phyloP scores from a whole-genome alignment of 2,888 invertebrate species.

The Fragum whitleyi region DNA sequence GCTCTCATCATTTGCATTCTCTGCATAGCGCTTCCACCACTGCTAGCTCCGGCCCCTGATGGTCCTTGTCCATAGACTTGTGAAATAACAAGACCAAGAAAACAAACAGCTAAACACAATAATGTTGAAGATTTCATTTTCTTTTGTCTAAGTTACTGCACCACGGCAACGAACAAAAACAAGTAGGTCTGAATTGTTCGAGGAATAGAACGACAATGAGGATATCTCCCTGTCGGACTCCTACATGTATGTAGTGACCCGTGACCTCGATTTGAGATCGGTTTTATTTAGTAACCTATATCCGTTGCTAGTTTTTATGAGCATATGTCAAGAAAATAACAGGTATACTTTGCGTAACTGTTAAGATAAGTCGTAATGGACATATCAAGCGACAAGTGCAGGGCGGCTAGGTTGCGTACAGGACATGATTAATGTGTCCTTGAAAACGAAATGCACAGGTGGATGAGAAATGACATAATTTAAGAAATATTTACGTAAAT shows the following conservation, averaged over 20 bases:
- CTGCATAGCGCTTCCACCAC: background rate
- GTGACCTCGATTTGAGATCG: background rate
- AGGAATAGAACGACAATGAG: conserved; percentile 9
- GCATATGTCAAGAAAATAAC: conserved; percentile 1
- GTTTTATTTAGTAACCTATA: conserved; percentile 4
- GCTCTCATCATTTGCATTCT: conserved; percentile 12
- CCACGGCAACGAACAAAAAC: background rate
- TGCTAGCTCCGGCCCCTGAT: background rate
- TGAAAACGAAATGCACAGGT: background rate
- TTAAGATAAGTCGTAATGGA: background rate
- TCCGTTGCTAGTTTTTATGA: background rate
- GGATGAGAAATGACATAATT: no score
- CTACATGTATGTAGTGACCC: conserved; percentile 2
- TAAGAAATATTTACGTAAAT: no score
- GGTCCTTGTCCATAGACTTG: conserved; percentile 1
- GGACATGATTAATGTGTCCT: conserved; percentile 3
- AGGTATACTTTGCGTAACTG: conserved; percentile 10
- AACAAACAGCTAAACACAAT: conserved; percentile 19
- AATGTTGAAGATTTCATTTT: conserved; percentile 11
- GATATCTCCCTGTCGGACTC: background rate
- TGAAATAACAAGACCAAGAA: conserved; percentile 11
- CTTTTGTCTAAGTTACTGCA: background rate
- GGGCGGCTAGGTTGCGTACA: background rate
- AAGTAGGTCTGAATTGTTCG: background rate
- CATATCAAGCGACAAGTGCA: conserved; percentile 1